Evolutionary conservation across 2,113 vertebrate genomes (phyloP).

Genomic region (Hypomesus transpacificus): DNA sequence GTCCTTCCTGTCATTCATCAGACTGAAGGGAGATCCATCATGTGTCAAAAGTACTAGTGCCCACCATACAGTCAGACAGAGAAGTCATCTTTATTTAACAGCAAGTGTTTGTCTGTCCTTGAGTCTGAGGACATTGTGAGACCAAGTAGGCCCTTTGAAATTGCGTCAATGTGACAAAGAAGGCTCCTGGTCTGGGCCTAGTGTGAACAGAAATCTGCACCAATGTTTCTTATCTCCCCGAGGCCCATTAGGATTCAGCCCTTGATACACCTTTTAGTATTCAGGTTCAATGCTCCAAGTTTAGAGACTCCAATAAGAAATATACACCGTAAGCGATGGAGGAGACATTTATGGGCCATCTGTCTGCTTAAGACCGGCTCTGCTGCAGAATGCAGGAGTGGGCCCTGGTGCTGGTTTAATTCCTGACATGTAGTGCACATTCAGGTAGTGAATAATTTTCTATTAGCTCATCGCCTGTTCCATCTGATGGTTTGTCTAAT

Average conservation of each 20-base stretch:
- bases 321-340: conserved; percentile 1
- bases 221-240: background rate
- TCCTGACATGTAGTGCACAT: conserved; percentile 6
- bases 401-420: background rate
- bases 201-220: background rate
- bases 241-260: conserved; percentile 6
- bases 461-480: background rate
- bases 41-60: background rate
- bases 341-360: conserved; percentile 9
- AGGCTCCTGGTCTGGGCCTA: background rate
- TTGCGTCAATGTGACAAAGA: background rate
- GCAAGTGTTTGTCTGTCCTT: conserved; percentile 29
- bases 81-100: conserved; percentile 31
- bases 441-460: conserved; percentile 11
- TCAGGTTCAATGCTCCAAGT: background rate
- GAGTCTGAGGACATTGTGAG: conserved; percentile 7
- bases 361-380: background rate
- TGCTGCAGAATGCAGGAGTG: conserved; percentile 2
- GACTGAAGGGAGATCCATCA: conserved; percentile 12
- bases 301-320: background rate
- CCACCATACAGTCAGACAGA: conserved; percentile 17
- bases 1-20: conserved; percentile 14
- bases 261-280: conserved; percentile 3
- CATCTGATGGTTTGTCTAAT: conserved; percentile 6
- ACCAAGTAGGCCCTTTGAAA: background rate